These are phyloP conservation scores for Lasioglossum malachurum DNA, from an alignment of 2,888 invertebrate species.

Conservation along the genomic window DNA sequence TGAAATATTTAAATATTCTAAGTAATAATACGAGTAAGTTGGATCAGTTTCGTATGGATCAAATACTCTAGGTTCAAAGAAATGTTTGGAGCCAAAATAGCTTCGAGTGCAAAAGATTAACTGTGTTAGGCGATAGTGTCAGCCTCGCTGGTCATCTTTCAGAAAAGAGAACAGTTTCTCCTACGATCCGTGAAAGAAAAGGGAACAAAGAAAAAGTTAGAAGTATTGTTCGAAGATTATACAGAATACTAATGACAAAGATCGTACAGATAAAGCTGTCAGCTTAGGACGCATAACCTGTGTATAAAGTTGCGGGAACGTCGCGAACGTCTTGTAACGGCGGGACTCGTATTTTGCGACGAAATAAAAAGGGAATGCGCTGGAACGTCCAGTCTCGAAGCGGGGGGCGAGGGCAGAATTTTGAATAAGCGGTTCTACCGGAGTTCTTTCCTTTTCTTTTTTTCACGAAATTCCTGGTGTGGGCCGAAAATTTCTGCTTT, in stretches of 20 bases:
- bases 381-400: not conserved
- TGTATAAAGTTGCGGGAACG: not conserved
- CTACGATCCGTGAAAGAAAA: no score
- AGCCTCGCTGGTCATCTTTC: no score
- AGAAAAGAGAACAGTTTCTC: no score
- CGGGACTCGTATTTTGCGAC: not conserved
- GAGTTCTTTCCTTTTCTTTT: slow-evolving; percentile 5
- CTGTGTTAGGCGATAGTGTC: no score
- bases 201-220: no score
- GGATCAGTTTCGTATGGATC: no score
- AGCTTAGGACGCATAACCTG: not conserved
- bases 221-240: no score
- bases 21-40: no score
- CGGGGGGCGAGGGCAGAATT: not conserved
- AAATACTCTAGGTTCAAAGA: no score
- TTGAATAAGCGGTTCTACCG: slow-evolving; percentile 8
- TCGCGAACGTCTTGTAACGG: not conserved
- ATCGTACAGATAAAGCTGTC: not conserved
- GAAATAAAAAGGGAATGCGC: not conserved
- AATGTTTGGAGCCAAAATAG: no score
- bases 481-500: slow-evolving; percentile 16
- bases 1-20: no score
- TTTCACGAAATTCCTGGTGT: slow-evolving; percentile 8
- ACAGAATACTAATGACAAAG: not conserved
- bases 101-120: no score